Conservation (phyloP, 2,888 invertebrate species). For the Trissonchulus sp. region DNA sequence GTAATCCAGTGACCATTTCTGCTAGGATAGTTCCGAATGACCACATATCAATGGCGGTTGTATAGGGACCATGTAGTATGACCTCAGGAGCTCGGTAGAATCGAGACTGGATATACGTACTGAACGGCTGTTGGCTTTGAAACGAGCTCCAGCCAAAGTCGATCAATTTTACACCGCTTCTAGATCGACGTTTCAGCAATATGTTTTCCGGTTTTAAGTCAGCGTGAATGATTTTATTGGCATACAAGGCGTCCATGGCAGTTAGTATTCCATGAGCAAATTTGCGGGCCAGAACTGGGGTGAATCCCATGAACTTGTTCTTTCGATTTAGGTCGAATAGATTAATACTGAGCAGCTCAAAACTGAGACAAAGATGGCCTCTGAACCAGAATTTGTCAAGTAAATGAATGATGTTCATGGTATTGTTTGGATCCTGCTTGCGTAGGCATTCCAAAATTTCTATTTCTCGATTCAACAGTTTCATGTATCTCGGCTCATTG, state of each 20-base stretch:
- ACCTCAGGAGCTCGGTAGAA: conserved; percentile 18
- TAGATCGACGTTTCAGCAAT: conserved; percentile 87
- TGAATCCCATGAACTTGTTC: conserved; percentile 96
- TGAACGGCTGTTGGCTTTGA: conserved; percentile 58
- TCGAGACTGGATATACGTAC: conserved; percentile 7
- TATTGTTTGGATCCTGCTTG: conserved; percentile 90
- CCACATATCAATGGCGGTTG: conserved; percentile 17
- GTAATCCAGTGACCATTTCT: conserved; percentile 9
- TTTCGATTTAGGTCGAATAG: conserved; percentile 95
- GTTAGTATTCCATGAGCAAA: conserved; percentile 90
- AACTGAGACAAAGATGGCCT: conserved; percentile 94
- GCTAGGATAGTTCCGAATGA: conserved; percentile 16
- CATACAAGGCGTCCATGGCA: conserved; percentile 83
- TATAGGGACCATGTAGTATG: not conserved
- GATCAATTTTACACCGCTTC: conserved; percentile 92
- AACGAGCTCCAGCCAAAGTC: conserved; percentile 98
- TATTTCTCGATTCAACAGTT: conserved; percentile 94
- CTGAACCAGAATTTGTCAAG: conserved; percentile 91
- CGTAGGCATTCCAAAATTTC: conserved; percentile 85
- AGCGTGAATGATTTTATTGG: conserved; percentile 94
- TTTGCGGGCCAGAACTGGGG: conserved; percentile 86
- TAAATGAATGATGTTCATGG: conserved; percentile 96
- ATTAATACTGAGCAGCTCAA: conserved; percentile 87
- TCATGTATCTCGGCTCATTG: conserved; percentile 90
- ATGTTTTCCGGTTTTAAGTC: conserved; percentile 99